phyloP scores from a whole-genome alignment of 1,140 invertebrate genomes.

The Drosophila bocqueti region DNA sequence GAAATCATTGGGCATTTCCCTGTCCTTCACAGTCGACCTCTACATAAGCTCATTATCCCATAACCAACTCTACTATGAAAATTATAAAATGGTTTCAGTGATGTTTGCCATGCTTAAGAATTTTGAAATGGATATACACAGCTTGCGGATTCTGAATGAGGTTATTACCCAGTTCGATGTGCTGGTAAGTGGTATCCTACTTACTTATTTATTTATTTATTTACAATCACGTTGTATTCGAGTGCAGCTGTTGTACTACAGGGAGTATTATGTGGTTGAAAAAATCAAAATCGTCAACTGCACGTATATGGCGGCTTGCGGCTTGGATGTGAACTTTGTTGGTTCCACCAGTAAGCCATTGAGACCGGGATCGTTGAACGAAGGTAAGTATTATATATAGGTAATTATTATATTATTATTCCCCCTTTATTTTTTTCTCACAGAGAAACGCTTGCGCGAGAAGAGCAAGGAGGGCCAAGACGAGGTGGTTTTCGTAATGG shows the following conservation, averaged over 20 bases:
- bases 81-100: conserved; percentile 93
- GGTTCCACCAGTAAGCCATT: conserved; percentile 4
- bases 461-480: not conserved
- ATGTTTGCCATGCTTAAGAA: conserved; percentile 96
- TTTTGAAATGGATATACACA: conserved; percentile 88
- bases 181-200: conserved; percentile 45
- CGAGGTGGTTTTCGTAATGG: conserved; percentile 58
- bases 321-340: conserved; percentile 87
- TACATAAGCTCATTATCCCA: conserved; percentile 89
- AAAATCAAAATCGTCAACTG: conserved; percentile 97
- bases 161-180: conserved; percentile 96
- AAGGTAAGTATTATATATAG: not conserved
- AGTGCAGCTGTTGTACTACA: conserved; percentile 41
- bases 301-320: conserved; percentile 97
- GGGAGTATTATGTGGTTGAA: conserved; percentile 86
- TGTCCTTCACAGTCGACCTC: conserved; percentile 88
- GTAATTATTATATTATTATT: too few species aligned
- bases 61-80: conserved; percentile 93
- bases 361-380: too few species aligned
- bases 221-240: not conserved
- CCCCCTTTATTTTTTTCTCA: not conserved
- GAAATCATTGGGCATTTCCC: not conserved
- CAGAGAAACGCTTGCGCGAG: not conserved
- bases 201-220: not conserved
- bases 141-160: conserved; percentile 92